Evolutionary conservation across 1,140 invertebrate species (phyloP).

Genomic region (Rhagoletis pomonella): DNA sequence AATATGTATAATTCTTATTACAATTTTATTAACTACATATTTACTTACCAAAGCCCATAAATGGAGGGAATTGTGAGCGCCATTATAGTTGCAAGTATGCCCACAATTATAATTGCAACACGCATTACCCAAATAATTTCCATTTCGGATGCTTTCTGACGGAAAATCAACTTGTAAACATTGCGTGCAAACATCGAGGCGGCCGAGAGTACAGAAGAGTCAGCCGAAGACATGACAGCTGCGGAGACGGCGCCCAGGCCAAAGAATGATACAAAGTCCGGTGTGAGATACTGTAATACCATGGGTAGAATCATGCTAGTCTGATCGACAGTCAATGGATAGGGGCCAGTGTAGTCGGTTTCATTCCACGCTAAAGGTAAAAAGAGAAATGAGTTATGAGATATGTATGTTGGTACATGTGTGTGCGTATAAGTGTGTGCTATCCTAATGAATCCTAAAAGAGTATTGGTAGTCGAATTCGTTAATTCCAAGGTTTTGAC

Average conservation of each 20-base stretch:
- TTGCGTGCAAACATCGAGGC: slow-evolving; percentile 99
- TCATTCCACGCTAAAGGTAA: slow-evolving; percentile 89
- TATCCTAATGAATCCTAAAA: too few relatives aligned
- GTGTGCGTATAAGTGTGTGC: too few relatives aligned
- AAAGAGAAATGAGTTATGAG: too few relatives aligned
- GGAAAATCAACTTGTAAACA: slow-evolving; percentile 96
- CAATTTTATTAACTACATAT: neutral
- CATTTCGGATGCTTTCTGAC: slow-evolving; percentile 94
- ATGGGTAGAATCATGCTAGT: slow-evolving; percentile 96
- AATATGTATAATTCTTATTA: neutral
- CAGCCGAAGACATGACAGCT: slow-evolving; percentile 98
- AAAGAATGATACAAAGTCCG: slow-evolving; percentile 95
- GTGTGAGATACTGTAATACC: slow-evolving; percentile 97
- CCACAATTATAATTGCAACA: slow-evolving; percentile 93
- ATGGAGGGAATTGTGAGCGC: slow-evolving; percentile 97
- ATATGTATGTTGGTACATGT: too few relatives aligned
- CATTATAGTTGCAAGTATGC: slow-evolving; percentile 94
- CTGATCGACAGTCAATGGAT: slow-evolving; percentile 83
- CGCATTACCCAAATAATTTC: slow-evolving; percentile 99
- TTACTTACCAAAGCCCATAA: slow-evolving; percentile 92
- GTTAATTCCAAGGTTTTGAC: too few relatives aligned
- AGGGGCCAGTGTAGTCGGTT: slow-evolving; percentile 86
- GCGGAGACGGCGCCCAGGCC: slow-evolving; percentile 98
- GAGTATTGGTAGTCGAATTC: too few relatives aligned
- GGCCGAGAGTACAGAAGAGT: slow-evolving; percentile 97